Evolutionary conservation across 2,113 vertebrate species (phyloP), one percentile per base, ranked within the genome.

Genomic region (Rhinopomastus cyanomelas): DNA sequence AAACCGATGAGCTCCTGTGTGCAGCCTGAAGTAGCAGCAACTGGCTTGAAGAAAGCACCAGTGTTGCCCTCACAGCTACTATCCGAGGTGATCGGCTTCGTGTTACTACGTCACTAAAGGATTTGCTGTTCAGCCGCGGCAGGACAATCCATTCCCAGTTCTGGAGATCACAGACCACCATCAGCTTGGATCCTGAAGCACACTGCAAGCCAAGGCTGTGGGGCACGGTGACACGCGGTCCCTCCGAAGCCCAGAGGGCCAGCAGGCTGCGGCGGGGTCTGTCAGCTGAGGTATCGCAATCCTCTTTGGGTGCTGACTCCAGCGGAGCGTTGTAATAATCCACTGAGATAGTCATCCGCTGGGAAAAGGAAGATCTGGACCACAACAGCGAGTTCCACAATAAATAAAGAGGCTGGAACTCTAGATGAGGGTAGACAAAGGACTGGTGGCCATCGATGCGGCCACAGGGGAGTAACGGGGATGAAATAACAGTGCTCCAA

Each of bases 301-400:
- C 29, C 77, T 81, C 59, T 90, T 90, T 76, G 44, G 39, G 34
- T n/a, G 69, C 18, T 68, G 74, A n/a, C 8, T 65, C 44, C 2
- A 2, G 55, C 15, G 36, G 32, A 92, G 29, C 12, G 56, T 0
- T 32, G 25, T 13, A 87, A 90, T 49, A 75, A 93, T 93, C 73
- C 88, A 89, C 7, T 36, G 67, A 85, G 93, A 88, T n/a, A 75
- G 65, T 52, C 39, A 76, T 59, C 89, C 87, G 51, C 65, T 67
- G 42, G 34, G 52, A 92, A 84, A 42, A 75, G 68, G 27, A 88
- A 88, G 66, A 79, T 60, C 78, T 85, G 83, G 59, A 86, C 37
- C n/a, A 48, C 30, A 83, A 55, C 39, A 53, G 17, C 4, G 49
- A 88, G 44, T 48, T 91, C 72, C 86, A 76, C 42, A 65, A 39